These are phyloP conservation scores for human (Homo sapiens) DNA, from an alignment of 2,113 vertebrate genomes.

Conservation along the genomic window DNA sequence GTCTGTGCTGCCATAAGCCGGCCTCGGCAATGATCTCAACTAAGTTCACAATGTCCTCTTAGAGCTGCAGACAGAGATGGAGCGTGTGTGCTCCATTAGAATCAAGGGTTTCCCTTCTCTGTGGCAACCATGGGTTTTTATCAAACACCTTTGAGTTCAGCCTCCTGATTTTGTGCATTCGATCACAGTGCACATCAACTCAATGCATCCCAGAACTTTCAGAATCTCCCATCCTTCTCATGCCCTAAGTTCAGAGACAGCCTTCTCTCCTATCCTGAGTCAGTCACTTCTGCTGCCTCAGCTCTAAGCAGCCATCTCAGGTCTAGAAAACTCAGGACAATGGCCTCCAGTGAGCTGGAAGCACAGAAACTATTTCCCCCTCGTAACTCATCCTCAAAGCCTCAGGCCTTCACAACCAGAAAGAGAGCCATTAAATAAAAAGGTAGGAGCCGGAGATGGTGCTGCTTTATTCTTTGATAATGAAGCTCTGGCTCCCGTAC, in stretches of 20 bases:
- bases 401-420: neutral
- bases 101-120: neutral
- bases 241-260: neutral
- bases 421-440: neutral
- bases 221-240: neutral
- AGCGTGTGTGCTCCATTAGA: fast-evolving
- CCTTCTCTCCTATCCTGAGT: too few species aligned
- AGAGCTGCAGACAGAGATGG: neutral
- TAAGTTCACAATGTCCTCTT: neutral
- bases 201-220: neutral
- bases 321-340: neutral
- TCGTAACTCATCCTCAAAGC: neutral
- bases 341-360: neutral
- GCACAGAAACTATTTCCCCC: neutral
- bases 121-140: fast-evolving
- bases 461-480: neutral
- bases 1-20: neutral
- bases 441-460: neutral
- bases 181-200: too few species aligned
- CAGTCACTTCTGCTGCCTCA: neutral
- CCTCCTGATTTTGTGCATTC: neutral
- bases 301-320: neutral
- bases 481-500: neutral
- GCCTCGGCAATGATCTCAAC: too few species aligned
- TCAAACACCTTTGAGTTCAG: too few species aligned